Evolutionary conservation across 2,888 invertebrate species (phyloP), one percentile per base, ranked within the genome.

Genomic region (Linnaemya tessellans): DNA sequence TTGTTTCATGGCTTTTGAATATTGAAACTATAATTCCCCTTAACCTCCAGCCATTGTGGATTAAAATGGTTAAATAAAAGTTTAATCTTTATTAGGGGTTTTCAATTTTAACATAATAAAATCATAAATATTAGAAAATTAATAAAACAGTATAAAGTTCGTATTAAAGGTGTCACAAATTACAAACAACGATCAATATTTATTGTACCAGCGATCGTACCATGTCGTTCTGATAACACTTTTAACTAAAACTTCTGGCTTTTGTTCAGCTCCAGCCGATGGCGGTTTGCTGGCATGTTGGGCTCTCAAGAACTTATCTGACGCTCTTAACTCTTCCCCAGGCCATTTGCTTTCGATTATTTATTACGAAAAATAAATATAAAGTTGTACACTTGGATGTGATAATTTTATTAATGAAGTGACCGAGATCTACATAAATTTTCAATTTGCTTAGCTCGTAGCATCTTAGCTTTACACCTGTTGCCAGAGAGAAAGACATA

Each of bases 371-470:
- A 56, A 15, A 22, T 8, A 13, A 13, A 51, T 22, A 60, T 56
- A 56, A 64, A 73, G n/a, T 70, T 70, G 74, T 79, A 49, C 74
- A 74, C 79, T 54, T 46, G 4, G 30, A 43, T 4, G 46, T 1
- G 60, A 15, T 41, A 13, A 30, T 46, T 65, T 64, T 70, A 41
- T 64, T 77, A 82, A 77, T 77, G 58, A 77, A 82, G 56, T 56
- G 70, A 56, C 49, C 77, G 38, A 64, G 70, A 70, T 77, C 62
- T 64, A 77, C 81, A 82, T 77, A 77, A 70, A 82, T 77, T 82
- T 70, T 77, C 64, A 64, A 70, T 70, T 82, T 70, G 54, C 10
- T 49, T n/a, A 30, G 56, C 25, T 73, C 38, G 67, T 67, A 74
- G 74, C 9, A 67, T 68, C 62, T 75, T 5, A 54, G 62, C 64